Evolutionary conservation across 2,797 vertebrate species (phyloP).

Genomic region (Aulostomus chinensis): DNA sequence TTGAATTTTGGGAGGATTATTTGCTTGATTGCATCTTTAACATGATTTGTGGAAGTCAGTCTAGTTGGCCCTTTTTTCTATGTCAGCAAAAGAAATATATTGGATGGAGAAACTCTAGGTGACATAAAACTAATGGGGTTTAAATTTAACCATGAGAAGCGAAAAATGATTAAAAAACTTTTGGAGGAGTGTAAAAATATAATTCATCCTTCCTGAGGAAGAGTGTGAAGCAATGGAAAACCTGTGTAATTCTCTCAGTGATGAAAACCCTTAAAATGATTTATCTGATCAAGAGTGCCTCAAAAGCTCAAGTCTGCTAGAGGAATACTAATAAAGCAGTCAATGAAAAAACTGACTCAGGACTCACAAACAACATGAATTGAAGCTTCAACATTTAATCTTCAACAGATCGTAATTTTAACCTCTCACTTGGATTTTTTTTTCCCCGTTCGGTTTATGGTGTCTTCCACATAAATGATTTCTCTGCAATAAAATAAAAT

Average conservation of each 20-base stretch:
- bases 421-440: constrained; percentile 1
- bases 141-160: constrained; percentile 71
- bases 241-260: constrained; percentile 69
- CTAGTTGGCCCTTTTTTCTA: constrained; percentile 24
- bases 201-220: constrained; percentile 51
- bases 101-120: constrained; percentile 44
- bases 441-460: no score
- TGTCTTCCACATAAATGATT: constrained; percentile 6
- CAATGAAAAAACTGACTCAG: constrained; percentile 18
- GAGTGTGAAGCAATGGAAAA: constrained; percentile 45
- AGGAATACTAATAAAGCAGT: constrained; percentile 72
- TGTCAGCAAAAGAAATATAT: constrained; percentile 43
- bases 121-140: constrained; percentile 73
- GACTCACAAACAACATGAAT: constrained; percentile 15
- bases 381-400: constrained; percentile 14
- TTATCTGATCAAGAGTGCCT: constrained; percentile 76
- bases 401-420: constrained; percentile 1
- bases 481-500: no score
- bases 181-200: constrained; percentile 66
- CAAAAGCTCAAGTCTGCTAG: constrained; percentile 52
- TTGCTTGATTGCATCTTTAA: constrained; percentile 42
- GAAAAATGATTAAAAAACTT: constrained; percentile 75
- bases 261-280: constrained; percentile 77
- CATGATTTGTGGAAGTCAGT: constrained; percentile 29
- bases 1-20: constrained; percentile 24